Conservation (phyloP, 2,797 vertebrate species). For the Cyprinella venusta region DNA sequence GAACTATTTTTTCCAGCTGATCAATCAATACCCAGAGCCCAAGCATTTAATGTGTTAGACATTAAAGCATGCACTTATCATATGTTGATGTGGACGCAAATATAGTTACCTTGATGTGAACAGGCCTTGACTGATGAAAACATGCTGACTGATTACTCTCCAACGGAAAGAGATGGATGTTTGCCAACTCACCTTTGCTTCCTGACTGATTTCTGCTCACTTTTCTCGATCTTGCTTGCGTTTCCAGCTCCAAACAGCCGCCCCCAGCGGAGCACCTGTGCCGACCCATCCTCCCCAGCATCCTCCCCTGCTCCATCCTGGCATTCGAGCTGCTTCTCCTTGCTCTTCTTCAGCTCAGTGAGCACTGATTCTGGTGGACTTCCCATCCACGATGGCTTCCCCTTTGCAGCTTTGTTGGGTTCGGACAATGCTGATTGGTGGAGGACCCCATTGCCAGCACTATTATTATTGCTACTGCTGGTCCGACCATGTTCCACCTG, state of each 20-base stretch:
- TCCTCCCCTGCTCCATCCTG: constrained; percentile 60
- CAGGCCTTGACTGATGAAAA: not conserved
- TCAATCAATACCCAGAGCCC: not conserved
- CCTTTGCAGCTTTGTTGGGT: constrained; percentile 64
- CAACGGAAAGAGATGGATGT: not conserved
- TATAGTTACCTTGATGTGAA: not conserved
- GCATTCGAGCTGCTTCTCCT: constrained; percentile 74
- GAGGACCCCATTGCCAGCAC: constrained; percentile 56
- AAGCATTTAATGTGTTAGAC: not conserved
- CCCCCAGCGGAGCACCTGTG: constrained; percentile 85
- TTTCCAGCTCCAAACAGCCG: constrained; percentile 87
- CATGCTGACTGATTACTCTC: not conserved
- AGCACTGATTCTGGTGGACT: constrained; percentile 92
- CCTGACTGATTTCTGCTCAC: constrained; percentile 73
- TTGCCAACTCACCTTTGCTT: constrained; percentile 49
- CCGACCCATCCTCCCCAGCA: constrained; percentile 61
- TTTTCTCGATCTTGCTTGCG: constrained; percentile 74
- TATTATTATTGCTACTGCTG: constrained; percentile 58
- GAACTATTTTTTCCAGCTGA: not conserved
- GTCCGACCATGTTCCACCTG: constrained; percentile 49
- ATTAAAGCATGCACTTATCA: not conserved
- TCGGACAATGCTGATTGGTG: constrained; percentile 46
- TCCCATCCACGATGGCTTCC: constrained; percentile 91
- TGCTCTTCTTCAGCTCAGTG: constrained; percentile 80
- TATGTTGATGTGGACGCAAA: not conserved